These are phyloP conservation scores for Philaenus spumarius DNA, from an alignment of 1,140 invertebrate genomes.

Conservation along the genomic window DNA sequence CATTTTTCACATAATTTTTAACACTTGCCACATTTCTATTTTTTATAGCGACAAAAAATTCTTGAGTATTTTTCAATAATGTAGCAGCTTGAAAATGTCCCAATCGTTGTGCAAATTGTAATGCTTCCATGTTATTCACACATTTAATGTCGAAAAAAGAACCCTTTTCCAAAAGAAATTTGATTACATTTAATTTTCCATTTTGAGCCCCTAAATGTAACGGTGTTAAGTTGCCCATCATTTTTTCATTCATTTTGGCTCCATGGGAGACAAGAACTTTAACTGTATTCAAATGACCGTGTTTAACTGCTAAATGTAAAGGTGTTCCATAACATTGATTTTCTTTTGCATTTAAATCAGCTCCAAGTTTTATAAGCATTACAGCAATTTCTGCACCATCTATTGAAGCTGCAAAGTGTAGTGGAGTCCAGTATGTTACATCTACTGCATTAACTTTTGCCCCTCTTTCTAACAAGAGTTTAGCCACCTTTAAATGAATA, in stretches of 20 bases:
- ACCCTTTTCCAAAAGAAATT: not conserved
- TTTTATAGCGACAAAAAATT: not conserved
- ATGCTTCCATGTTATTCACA: no score
- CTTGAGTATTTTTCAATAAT: not conserved
- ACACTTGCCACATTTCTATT: conserved; percentile 34
- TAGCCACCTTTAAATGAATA: conserved; percentile 24
- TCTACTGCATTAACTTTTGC: not conserved
- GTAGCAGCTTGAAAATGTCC: no score
- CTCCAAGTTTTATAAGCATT: no score
- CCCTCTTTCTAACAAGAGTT: conserved; percentile 21
- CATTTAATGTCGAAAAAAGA: no score
- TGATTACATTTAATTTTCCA: not conserved
- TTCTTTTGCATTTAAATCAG: no score
- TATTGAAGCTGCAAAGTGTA: conserved; percentile 18
- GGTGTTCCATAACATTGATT: no score
- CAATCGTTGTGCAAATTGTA: no score
- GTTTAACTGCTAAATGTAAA: not conserved
- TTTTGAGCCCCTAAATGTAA: conserved; percentile 26
- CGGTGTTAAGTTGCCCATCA: conserved; percentile 17
- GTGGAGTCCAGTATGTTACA: not conserved
- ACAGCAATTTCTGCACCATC: no score
- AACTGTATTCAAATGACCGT: conserved; percentile 18
- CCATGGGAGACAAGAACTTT: conserved; percentile 7
- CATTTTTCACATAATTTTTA: conserved; percentile 47
- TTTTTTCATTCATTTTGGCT: conserved; percentile 18